These are phyloP conservation scores for Epistrophella euchroma DNA, from an alignment of 2,888 invertebrate genomes.

Conservation along the genomic window DNA sequence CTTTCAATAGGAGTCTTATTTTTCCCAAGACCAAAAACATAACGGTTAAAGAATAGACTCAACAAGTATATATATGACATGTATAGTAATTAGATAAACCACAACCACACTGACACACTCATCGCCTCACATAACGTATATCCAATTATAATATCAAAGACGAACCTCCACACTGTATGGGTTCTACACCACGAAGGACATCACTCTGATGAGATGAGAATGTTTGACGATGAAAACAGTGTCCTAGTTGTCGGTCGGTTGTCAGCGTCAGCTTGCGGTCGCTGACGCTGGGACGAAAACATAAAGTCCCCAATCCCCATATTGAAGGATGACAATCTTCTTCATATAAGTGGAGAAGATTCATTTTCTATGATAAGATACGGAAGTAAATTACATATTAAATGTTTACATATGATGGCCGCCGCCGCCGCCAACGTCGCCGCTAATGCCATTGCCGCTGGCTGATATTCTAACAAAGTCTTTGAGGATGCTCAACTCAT, in stretches of 20 bases:
- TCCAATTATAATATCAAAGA: conserved; percentile 72
- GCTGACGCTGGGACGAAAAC: conserved; percentile 43
- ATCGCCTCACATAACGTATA: conserved; percentile 51
- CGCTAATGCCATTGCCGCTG: not conserved
- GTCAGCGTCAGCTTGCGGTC: conserved; percentile 36
- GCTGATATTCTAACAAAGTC: not conserved
- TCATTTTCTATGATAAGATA: conserved; percentile 68
- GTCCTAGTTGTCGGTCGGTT: conserved; percentile 15
- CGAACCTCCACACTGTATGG: conserved; percentile 45
- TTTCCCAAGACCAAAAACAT: not conserved
- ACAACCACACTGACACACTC: conserved; percentile 68
- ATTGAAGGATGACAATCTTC: conserved; percentile 65
- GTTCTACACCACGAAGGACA: conserved; percentile 50
- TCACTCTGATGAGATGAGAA: conserved; percentile 2
- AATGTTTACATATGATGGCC: conserved; percentile 63
- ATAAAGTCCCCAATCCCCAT: conserved; percentile 37
- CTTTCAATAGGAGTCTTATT: not conserved
- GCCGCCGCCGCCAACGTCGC: not conserved
- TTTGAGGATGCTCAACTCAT: conserved; percentile 45
- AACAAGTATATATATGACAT: conserved; percentile 1
- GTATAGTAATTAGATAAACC: conserved; percentile 48
- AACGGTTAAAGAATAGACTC: conserved; percentile 22
- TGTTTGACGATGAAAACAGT: conserved; percentile 14
- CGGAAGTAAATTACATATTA: conserved; percentile 66
- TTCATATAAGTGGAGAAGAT: conserved; percentile 62